Evolutionary conservation across 2,888 invertebrate species (phyloP).

Genomic region (Axea sp.): DNA sequence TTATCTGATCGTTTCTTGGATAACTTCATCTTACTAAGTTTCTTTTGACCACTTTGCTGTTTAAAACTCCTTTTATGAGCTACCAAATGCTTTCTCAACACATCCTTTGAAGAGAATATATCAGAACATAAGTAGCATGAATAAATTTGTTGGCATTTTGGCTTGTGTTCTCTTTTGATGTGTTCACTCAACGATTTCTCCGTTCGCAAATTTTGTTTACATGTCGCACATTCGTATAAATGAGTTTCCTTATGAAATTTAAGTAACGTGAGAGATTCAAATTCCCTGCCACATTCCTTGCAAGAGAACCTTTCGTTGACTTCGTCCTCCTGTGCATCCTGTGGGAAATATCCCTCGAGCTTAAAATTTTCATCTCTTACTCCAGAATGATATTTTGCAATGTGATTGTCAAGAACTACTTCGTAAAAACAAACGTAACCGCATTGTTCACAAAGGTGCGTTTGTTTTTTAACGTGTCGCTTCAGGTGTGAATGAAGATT

Average conservation of each 20-base stretch:
- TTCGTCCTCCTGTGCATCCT: constrained; percentile 33
- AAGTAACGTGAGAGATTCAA: constrained; percentile 14
- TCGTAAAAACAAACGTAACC: constrained; percentile 29
- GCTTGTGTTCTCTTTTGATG: constrained; percentile 19
- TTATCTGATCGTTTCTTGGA: no score
- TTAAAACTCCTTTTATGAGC: no score
- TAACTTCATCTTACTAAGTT: no score
- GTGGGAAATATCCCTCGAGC: constrained; percentile 13
- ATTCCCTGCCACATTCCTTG: constrained; percentile 16
- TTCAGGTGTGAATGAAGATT: constrained; percentile 8
- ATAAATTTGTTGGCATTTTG: neutral
- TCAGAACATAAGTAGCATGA: neutral
- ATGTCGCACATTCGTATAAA: constrained; percentile 28
- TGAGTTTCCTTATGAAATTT: constrained; percentile 23
- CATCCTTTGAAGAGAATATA: neutral
- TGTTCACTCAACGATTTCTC: constrained; percentile 22
- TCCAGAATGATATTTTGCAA: constrained; percentile 18
- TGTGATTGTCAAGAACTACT: constrained; percentile 39
- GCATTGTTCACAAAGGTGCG: constrained; percentile 39
- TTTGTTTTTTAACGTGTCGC: constrained; percentile 3
- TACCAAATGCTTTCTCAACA: neutral
- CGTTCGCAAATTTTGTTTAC: constrained; percentile 18
- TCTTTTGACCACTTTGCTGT: no score
- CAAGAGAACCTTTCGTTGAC: constrained; percentile 29
- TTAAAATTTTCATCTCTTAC: neutral